A percentile compares a stretch with the other conserved stretches of the same genome.
These are phyloP conservation scores for Excalfactoria chinensis DNA, from an alignment of 2,113 vertebrate genomes.

Conservation along the genomic window DNA sequence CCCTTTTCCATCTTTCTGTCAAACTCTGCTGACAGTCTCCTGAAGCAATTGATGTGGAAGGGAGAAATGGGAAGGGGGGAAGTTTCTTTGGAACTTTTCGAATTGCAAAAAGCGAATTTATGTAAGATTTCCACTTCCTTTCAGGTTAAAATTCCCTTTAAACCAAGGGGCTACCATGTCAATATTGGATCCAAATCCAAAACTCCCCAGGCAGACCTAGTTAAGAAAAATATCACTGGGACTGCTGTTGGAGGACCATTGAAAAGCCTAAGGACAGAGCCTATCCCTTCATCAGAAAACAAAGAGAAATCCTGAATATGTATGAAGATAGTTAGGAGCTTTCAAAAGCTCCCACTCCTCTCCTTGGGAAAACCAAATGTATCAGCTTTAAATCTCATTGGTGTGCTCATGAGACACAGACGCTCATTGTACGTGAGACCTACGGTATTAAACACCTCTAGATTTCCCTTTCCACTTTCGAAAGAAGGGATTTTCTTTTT, in stretches of 20 bases:
- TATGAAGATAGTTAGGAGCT: constrained; percentile 34
- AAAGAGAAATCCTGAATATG: constrained; percentile 56
- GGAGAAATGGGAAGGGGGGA: not conserved
- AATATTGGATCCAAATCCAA: constrained; percentile 29
- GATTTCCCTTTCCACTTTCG: constrained; percentile 28
- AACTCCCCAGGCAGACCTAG: not conserved
- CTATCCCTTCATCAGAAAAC: constrained; percentile 47
- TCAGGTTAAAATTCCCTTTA: constrained; percentile 24
- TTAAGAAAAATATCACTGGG: constrained; percentile 22
- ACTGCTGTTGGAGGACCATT: not conserved
- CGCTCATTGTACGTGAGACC: not conserved
- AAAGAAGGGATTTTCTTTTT: not conserved
- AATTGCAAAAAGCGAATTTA: not conserved
- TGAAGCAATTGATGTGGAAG: not conserved
- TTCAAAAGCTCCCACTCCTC: constrained; percentile 35
- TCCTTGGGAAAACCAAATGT: constrained; percentile 31
- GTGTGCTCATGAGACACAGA: not conserved
- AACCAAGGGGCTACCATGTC: not conserved
- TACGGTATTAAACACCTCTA: not conserved
- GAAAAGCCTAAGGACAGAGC: not conserved
- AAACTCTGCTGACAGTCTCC: not conserved
- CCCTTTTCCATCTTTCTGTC: not conserved
- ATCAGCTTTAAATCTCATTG: not conserved
- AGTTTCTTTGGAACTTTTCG: not conserved
- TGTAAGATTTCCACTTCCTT: constrained; percentile 32